These are phyloP conservation scores for Zalophus californianus DNA, from an alignment of 2,797 vertebrate genomes.

Conservation along the genomic window DNA sequence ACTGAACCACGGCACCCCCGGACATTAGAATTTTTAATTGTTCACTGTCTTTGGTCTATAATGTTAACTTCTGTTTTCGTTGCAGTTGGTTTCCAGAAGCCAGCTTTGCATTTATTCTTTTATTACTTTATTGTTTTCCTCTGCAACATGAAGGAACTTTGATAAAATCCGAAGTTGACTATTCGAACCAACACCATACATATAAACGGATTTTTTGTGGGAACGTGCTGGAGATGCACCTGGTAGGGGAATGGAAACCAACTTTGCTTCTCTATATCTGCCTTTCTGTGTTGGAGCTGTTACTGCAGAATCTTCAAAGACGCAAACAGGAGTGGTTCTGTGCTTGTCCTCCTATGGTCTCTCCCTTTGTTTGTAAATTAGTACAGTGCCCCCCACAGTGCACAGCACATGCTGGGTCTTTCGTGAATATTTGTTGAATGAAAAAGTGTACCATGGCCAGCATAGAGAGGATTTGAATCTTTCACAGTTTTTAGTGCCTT, in stretches of 20 bases:
- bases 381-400: neutral
- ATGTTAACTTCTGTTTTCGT: conserved; percentile 49
- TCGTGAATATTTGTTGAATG: neutral
- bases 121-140: conserved; percentile 21
- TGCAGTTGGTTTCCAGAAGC: conserved; percentile 11
- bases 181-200: neutral
- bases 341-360: neutral
- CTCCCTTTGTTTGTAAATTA: neutral
- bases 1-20: neutral
- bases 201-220: neutral
- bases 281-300: neutral
- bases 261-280: neutral
- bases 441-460: neutral
- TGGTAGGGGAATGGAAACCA: neutral
- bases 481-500: conserved; percentile 15
- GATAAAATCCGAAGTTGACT: conserved; percentile 8
- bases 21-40: conserved; percentile 15
- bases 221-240: neutral
- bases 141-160: conserved; percentile 12
- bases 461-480: neutral
- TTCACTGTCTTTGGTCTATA: neutral
- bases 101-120: neutral
- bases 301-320: neutral
- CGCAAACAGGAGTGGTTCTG: neutral
- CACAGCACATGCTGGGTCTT: neutral